A percentile compares a stretch with the other conserved stretches of the same genome.
Conservation (phyloP, 1,140 invertebrate genomes). For the Megalopta genalis region DNA sequence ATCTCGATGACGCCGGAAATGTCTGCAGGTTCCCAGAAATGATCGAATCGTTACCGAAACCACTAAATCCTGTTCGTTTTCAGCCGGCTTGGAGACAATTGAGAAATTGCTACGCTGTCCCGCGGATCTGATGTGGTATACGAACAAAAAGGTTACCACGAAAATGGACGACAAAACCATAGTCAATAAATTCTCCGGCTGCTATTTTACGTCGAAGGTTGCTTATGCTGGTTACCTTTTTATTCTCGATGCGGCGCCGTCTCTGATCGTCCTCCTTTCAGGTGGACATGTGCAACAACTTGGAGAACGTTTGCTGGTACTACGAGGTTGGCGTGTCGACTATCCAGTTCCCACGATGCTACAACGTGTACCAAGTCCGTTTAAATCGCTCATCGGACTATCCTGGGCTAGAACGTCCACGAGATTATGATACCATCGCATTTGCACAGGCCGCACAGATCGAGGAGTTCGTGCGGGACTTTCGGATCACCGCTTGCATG, state of each 20-base stretch:
- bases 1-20: conserved; percentile 33
- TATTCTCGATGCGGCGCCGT: not conserved
- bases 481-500: conserved; percentile 83
- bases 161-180: conserved; percentile 79
- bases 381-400: conserved; percentile 38
- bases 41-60: not conserved
- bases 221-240: conserved; percentile 54
- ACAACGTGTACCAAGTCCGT: conserved; percentile 84
- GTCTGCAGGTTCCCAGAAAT: conserved; percentile 33
- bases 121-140: conserved; percentile 53
- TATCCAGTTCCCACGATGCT: conserved; percentile 85
- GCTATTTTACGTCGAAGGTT: conserved; percentile 92
- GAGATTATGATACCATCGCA: not conserved
- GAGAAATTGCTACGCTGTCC: conserved; percentile 46
- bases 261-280: conserved; percentile 46
- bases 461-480: conserved; percentile 85
- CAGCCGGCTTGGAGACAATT: conserved; percentile 39
- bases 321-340: conserved; percentile 81
- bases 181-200: conserved; percentile 87
- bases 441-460: conserved; percentile 80
- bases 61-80: not conserved
- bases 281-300: conserved; percentile 81
- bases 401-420: conserved; percentile 51
- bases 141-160: conserved; percentile 25
- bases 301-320: conserved; percentile 83